Evolutionary conservation across 2,888 invertebrate species (phyloP).

Genomic region (Neoitamus cyanurus): DNA sequence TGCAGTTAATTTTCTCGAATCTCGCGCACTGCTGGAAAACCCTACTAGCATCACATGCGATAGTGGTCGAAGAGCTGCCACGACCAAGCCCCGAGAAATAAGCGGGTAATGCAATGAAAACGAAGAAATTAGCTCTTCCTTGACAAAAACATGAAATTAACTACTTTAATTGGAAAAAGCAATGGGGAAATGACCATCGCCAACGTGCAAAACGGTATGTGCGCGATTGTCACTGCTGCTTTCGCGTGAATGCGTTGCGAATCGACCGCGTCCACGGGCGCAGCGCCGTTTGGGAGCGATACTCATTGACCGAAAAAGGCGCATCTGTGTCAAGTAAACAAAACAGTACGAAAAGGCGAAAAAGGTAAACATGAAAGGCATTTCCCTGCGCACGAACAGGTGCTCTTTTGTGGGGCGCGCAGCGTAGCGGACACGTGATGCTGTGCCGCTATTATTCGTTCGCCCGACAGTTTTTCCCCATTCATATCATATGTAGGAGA

Average conservation of each 20-base stretch:
- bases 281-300: background rate
- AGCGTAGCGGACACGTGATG: background rate
- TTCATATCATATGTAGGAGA: background rate
- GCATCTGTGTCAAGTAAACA: conserved; percentile 1
- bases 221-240: background rate
- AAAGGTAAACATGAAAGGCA: background rate
- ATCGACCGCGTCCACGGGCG: background rate
- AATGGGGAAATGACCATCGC: background rate
- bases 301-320: background rate
- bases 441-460: background rate
- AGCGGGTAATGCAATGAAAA: background rate
- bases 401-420: background rate
- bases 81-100: no score
- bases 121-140: background rate
- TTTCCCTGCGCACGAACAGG: background rate
- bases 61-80: background rate
- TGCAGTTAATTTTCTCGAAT: background rate
- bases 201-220: background rate
- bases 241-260: background rate
- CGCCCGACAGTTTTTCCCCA: background rate
- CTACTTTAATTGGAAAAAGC: background rate
- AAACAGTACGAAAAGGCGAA: background rate
- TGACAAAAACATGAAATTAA: background rate
- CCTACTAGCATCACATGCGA: background rate
- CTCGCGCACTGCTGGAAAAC: background rate